Evolutionary conservation across 2,113 vertebrate species (phyloP), one percentile per base, ranked within the genome.

Genomic region (Colaptes auratus): DNA sequence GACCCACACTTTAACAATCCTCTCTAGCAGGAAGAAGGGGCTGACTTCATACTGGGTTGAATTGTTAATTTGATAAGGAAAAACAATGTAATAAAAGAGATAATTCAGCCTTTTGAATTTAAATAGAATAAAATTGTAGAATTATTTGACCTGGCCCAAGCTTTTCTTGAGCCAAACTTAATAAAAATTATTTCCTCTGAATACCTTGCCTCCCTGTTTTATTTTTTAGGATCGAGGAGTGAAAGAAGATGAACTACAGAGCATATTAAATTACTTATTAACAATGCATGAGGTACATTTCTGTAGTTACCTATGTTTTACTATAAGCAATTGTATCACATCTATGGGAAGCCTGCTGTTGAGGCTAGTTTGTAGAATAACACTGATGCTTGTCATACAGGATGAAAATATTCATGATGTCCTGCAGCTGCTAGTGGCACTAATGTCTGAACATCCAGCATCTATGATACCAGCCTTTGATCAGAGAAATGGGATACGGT

Each of bases 391-490:
- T 97, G 82, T 92, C 86, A 77, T 69, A 59, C 98, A 99, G 99
- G 99, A 99, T 97, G 99, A 99, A 98, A 99, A 99, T 96, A 98
- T 99, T 93, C 99, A 99, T 90, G 99, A 99, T 96, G 99, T 99
- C 69, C 97, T 99, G 95, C 99, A 99, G 97, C 95, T 99, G 95
- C 97, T 99, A n/a, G 99, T 99, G 88, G 99, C 99, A 90, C 98
- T 99, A 87, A 99, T 99, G 99, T 99, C 99, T 23, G 99, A 99
- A 96, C 99, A 99, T 82, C 99, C 99, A 71, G 98, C 99, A 71
- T 99, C 99, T 79, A 99, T 99, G 99, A 99, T 99, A 94, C 99
- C 99, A 81, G 99, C 99, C 81, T 99, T 99, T 97, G 99, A 99
- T 98, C 99, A 99, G 97, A 98, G 99, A 91, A 99, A 99, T 87